Evolutionary conservation across 2,888 invertebrate species (phyloP).

Genomic region (Eudasyphora cyanicolor): DNA sequence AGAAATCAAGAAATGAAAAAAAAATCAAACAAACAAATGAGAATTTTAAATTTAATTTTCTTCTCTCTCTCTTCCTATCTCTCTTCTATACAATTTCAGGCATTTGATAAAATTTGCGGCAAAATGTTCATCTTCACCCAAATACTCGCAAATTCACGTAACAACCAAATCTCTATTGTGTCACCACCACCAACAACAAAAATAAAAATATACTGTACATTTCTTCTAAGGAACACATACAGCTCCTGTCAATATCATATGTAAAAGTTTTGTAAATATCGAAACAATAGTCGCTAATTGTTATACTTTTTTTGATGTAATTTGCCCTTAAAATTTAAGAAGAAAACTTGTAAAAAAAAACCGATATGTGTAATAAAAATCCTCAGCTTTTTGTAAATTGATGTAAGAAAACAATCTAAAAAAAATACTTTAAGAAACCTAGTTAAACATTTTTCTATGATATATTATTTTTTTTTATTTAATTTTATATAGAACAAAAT

Average conservation of each 20-base stretch:
- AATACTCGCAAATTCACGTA: neutral
- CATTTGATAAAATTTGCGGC: neutral
- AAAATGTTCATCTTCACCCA: too few species aligned
- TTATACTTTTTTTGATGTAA: neutral
- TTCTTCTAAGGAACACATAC: neutral
- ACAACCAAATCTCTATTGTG: neutral
- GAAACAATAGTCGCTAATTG: neutral
- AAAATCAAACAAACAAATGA: neutral
- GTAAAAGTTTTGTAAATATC: conserved; percentile 23
- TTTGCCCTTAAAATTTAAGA: conserved; percentile 21
- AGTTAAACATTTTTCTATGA: conserved; percentile 28
- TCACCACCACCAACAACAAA: neutral
- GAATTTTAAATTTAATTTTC: neutral
- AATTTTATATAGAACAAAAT: neutral
- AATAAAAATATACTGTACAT: neutral
- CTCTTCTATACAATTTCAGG: neutral
- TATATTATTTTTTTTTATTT: conserved; percentile 7
- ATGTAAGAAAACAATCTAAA: conserved; percentile 14
- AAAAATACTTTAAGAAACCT: neutral
- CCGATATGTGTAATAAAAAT: conserved; percentile 48
- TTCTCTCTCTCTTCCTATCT: neutral
- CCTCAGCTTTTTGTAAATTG: conserved; percentile 28
- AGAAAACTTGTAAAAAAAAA: conserved; percentile 61
- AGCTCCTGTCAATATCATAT: neutral
- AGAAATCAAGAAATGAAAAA: neutral